These are phyloP conservation scores for Pseudochromis fuscus DNA, from an alignment of 2,797 vertebrate genomes.

Conservation along the genomic window DNA sequence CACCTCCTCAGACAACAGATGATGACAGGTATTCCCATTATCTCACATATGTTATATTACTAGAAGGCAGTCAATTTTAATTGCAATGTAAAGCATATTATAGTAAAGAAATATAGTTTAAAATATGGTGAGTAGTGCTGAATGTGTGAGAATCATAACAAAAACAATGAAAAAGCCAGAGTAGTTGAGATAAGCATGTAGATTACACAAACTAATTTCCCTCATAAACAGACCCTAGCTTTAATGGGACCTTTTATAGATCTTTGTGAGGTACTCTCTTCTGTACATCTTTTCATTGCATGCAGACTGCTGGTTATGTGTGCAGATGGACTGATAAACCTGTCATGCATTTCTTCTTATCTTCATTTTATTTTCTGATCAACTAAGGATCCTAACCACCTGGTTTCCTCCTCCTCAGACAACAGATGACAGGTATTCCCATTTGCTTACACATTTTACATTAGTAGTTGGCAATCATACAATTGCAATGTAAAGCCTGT, in stretches of 20 bases:
- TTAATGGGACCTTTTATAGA: too few relatives aligned
- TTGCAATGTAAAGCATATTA: background rate
- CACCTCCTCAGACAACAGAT: too few relatives aligned
- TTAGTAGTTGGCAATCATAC: background rate
- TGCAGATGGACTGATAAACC: too few relatives aligned
- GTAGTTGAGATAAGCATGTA: background rate
- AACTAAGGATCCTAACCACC: background rate
- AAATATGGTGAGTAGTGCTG: too few relatives aligned
- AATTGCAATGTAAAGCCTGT: background rate
- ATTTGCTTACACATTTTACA: background rate
- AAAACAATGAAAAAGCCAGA: background rate
- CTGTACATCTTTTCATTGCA: background rate
- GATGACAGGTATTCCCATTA: slow-evolving; percentile 3
- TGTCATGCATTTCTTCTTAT: too few relatives aligned
- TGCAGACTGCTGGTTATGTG: too few relatives aligned
- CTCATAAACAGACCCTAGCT: background rate
- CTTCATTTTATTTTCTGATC: too few relatives aligned
- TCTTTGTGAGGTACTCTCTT: fast-evolving
- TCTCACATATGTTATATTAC: background rate
- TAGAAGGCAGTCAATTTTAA: background rate
- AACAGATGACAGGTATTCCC: background rate
- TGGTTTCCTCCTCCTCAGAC: background rate
- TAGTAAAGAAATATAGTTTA: background rate
- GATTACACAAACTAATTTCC: background rate
- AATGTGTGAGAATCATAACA: background rate